Percentiles rank a stretch among this genome's conserved stretches.
These are phyloP conservation scores for Caenorhabditis tropicalis DNA, from an alignment of 1,140 invertebrate genomes.

Conservation along the genomic window DNA sequence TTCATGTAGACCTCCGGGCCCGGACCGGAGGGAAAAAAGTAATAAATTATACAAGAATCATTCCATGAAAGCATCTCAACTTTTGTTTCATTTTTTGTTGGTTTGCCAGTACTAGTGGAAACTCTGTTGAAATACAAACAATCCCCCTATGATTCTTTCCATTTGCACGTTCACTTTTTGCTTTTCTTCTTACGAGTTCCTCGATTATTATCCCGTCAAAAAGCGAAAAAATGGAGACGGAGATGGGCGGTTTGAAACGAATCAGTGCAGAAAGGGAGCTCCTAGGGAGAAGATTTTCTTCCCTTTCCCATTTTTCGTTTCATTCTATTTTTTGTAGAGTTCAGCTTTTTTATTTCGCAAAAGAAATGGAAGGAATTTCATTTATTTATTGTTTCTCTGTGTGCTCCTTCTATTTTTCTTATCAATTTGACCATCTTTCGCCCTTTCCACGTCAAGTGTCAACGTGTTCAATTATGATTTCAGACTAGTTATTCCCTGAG, in stretches of 20 bases:
- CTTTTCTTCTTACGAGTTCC: not conserved
- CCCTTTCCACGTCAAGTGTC: not conserved
- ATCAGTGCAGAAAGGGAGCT: not conserved
- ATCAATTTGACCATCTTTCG: not conserved
- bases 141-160: not conserved
- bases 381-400: not conserved
- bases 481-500: constrained; percentile 2
- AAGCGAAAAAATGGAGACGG: not conserved
- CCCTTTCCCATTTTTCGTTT: not conserved
- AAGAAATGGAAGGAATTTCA: no score
- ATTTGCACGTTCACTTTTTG: constrained; percentile 13
- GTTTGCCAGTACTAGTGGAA: not conserved
- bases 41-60: not conserved
- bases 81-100: constrained; percentile 8
- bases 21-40: no score
- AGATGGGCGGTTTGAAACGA: not conserved
- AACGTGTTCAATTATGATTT: not conserved
- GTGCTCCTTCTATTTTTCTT: not conserved
- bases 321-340: not conserved
- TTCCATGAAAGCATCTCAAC: not conserved
- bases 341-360: not conserved
- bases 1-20: no score
- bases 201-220: constrained; percentile 8
- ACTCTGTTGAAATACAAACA: constrained; percentile 6
- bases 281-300: not conserved